Conservation (phyloP, 2,888 invertebrate genomes). For the Baccha elongata region DNA sequence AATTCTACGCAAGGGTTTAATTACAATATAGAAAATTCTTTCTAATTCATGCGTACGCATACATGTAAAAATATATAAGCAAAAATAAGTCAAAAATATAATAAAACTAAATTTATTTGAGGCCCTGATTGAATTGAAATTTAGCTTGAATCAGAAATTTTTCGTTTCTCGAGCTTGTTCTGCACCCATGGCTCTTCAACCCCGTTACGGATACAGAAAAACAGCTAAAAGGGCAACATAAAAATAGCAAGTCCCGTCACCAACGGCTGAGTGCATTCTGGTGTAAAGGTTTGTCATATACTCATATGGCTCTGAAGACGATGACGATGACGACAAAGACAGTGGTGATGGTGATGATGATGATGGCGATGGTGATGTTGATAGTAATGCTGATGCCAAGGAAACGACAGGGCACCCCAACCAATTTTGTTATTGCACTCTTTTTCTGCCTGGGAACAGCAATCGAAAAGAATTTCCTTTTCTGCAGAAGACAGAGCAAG, state of each 20-base stretch:
- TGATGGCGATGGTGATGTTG: constrained; percentile 16
- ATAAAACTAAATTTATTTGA: too few species aligned
- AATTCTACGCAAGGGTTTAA: too few species aligned
- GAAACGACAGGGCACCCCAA: constrained; percentile 34
- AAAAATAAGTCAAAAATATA: too few species aligned
- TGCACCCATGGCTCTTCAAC: constrained; percentile 24
- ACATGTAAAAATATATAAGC: too few species aligned
- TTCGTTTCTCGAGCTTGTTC: neutral
- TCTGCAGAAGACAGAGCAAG: constrained; percentile 43
- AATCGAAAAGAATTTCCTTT: constrained; percentile 64
- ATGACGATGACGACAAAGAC: constrained; percentile 17
- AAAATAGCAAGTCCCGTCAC: constrained; percentile 56
- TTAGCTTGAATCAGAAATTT: too few species aligned
- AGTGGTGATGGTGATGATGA: constrained; percentile 20
- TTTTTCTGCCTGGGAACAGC: constrained; percentile 40
- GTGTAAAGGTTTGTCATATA: constrained; percentile 62
- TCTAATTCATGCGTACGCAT: too few species aligned
- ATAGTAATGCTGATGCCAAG: constrained; percentile 45
- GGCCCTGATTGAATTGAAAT: too few species aligned
- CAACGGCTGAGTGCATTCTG: constrained; percentile 70
- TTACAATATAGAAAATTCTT: too few species aligned
- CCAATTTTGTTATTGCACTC: constrained; percentile 65
- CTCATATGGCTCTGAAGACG: constrained; percentile 44
- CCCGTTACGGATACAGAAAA: constrained; percentile 24
- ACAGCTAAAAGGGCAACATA: constrained; percentile 14